These are phyloP conservation scores for Armadillidium nasatum DNA, from an alignment of 1,140 invertebrate genomes.

Conservation along the genomic window DNA sequence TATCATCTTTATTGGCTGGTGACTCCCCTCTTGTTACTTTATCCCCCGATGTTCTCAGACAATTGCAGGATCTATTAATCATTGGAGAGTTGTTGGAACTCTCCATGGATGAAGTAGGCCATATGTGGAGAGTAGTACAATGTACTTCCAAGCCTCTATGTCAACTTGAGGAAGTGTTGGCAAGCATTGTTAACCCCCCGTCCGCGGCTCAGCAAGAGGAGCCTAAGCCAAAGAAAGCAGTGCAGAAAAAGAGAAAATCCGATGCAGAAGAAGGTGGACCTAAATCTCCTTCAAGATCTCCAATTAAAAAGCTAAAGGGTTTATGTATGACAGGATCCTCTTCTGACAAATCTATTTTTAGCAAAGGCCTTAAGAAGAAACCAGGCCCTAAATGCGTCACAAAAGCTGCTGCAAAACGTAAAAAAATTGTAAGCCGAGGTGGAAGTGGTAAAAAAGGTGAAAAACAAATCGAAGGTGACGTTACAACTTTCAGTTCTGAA, in stretches of 20 bases:
- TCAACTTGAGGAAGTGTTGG: neutral
- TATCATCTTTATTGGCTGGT: conserved; percentile 31
- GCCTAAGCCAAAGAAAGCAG: conserved; percentile 45
- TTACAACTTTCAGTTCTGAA: conserved; percentile 76
- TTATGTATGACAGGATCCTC: conserved; percentile 8
- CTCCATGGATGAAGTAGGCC: conserved; percentile 74
- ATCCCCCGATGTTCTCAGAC: conserved; percentile 33
- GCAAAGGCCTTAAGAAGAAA: conserved; percentile 45
- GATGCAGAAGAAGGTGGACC: conserved; percentile 48
- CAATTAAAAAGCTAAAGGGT: conserved; percentile 34
- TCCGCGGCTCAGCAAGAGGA: conserved; percentile 29
- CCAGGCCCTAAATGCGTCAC: conserved; percentile 43
- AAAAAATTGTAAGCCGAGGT: conserved; percentile 49
- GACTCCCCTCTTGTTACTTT: conserved; percentile 36
- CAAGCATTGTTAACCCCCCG: conserved; percentile 3
- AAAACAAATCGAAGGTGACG: conserved; percentile 75
- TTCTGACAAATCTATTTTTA: conserved; percentile 27
- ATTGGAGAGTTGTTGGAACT: conserved; percentile 84
- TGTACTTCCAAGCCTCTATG: conserved; percentile 51
- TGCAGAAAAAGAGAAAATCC: conserved; percentile 47
- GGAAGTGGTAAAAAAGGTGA: conserved; percentile 51
- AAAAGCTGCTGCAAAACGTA: conserved; percentile 46
- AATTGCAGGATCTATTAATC: conserved; percentile 78
- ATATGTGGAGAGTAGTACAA: conserved; percentile 77
- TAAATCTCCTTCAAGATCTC: conserved; percentile 45